Percentiles rank a stretch among this genome's conserved stretches.
Evolutionary conservation across 1,140 invertebrate species (phyloP).

Genomic region (Drepana arcuata): DNA sequence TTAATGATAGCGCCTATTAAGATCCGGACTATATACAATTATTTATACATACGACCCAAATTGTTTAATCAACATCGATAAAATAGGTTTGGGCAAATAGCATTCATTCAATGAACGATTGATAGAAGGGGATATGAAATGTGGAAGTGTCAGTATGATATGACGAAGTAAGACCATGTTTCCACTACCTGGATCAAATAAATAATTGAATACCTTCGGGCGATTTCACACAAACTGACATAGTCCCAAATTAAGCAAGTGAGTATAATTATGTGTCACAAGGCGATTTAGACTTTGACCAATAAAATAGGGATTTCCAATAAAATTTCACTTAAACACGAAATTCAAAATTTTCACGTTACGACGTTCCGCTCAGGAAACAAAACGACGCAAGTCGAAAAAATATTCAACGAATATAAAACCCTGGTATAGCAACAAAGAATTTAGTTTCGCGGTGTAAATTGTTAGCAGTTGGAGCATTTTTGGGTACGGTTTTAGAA

Average conservation of each 20-base stretch:
- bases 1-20: no score
- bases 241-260: neutral
- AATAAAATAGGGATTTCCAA: slow-evolving; percentile 53
- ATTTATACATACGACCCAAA: no score
- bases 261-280: slow-evolving; percentile 1
- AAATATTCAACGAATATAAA: no score
- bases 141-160: neutral
- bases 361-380: slow-evolving; percentile 17
- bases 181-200: neutral
- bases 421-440: no score
- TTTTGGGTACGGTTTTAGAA: no score
- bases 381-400: slow-evolving; percentile 12
- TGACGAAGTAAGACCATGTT: no score
- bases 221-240: neutral
- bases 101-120: neutral
- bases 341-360: slow-evolving; percentile 65
- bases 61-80: no score
- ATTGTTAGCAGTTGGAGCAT: no score
- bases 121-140: neutral
- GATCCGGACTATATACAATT: no score
- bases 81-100: no score
- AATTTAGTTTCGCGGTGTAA: no score
- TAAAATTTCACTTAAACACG: slow-evolving; percentile 66
- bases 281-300: slow-evolving; percentile 33
- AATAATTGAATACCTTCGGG: neutral